A percentile compares a stretch with the other conserved stretches of the same genome.
These are phyloP conservation scores for Rhinopomastus cyanomelas DNA, from an alignment of 2,113 vertebrate genomes.

Conservation along the genomic window DNA sequence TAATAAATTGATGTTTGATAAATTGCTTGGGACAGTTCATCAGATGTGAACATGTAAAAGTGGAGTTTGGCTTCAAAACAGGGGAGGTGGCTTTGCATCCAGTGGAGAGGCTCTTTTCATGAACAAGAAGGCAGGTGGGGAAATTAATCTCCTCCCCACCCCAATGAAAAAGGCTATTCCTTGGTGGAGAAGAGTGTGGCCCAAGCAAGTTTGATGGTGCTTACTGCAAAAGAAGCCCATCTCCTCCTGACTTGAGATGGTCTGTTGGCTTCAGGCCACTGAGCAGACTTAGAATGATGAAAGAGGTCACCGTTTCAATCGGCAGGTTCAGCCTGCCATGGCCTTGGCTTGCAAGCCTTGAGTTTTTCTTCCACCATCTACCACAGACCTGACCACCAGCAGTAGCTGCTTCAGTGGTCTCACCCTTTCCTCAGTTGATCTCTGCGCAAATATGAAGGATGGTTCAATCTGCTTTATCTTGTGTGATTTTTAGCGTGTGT, in stretches of 20 bases:
- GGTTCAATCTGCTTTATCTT: background rate
- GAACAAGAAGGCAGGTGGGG: background rate
- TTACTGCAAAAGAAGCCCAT: background rate
- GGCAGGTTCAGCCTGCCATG: background rate
- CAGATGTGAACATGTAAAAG: background rate
- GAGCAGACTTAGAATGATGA: background rate
- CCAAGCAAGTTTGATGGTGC: background rate
- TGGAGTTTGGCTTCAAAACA: background rate
- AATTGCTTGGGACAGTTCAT: background rate
- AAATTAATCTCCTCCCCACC: background rate
- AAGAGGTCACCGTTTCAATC: background rate
- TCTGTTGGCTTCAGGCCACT: background rate
- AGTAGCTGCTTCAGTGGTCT: background rate
- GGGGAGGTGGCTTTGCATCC: rapidly evolving
- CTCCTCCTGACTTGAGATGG: background rate
- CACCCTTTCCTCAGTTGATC: no score
- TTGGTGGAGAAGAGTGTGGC: background rate
- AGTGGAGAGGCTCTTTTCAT: background rate
- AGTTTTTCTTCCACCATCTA: background rate
- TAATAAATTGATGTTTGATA: background rate
- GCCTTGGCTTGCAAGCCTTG: background rate
- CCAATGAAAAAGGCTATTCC: background rate
- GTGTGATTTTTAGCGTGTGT: background rate
- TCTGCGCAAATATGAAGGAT: no score
- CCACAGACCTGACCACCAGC: background rate